Percentiles rank a stretch among this genome's conserved stretches.
phyloP scores from a whole-genome alignment of 2,797 vertebrate species.

The Leucoraja ocellata region DNA sequence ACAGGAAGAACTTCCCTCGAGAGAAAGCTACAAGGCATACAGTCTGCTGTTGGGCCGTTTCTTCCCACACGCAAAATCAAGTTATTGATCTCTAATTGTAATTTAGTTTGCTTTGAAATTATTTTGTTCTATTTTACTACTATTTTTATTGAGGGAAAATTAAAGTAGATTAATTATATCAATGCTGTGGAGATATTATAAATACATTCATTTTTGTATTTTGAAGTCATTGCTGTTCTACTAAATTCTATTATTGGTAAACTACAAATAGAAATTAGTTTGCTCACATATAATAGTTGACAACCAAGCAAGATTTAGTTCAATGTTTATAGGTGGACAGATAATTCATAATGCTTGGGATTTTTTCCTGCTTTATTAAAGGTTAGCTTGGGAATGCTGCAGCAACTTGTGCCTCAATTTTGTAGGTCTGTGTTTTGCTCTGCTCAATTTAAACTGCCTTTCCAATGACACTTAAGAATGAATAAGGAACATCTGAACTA shows the following conservation, averaged over 20 bases:
- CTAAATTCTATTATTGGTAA: slow-evolving; percentile 55
- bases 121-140: background rate
- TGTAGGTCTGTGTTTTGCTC: background rate
- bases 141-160: slow-evolving; percentile 46
- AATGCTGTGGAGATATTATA: slow-evolving; percentile 52
- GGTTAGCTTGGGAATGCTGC: slow-evolving; percentile 50
- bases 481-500: background rate
- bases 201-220: slow-evolving; percentile 53
- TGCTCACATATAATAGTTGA: slow-evolving; percentile 59
- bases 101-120: slow-evolving; percentile 5
- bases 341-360: slow-evolving; percentile 64
- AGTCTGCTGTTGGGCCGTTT: background rate
- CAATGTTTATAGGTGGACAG: slow-evolving; percentile 64
- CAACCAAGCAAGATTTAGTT: slow-evolving; percentile 57
- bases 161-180: slow-evolving; percentile 55
- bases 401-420: background rate
- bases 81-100: background rate
- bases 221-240: slow-evolving; percentile 53
- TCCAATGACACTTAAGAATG: slow-evolving; percentile 9
- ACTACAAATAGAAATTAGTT: slow-evolving; percentile 62
- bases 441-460: background rate
- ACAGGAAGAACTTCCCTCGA: too few species aligned
- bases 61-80: too few species aligned
- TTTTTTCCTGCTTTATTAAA: slow-evolving; percentile 64
- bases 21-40: too few species aligned